Percentiles rank a stretch among this genome's conserved stretches.
These are phyloP conservation scores for Salmo trutta DNA, from an alignment of 2,797 vertebrate species.

Conservation along the genomic window DNA sequence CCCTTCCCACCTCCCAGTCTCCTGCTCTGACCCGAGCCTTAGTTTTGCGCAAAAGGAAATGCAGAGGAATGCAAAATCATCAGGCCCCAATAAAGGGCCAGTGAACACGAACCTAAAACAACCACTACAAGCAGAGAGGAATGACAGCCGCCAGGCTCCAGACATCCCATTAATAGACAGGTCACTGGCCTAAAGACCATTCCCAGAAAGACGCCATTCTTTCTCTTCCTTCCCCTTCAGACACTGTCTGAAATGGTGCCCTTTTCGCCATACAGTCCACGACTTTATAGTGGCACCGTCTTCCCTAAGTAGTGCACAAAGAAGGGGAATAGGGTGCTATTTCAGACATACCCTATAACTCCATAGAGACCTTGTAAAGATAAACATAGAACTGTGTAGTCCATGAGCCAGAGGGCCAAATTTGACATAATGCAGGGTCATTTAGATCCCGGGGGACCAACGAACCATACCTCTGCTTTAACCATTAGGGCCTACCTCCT, in stretches of 20 bases:
- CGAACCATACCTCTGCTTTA: background rate
- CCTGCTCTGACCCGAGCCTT: constrained; percentile 22
- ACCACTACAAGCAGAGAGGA: constrained; percentile 30
- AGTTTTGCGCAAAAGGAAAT: constrained; percentile 57
- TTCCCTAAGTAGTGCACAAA: too few species aligned
- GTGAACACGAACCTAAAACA: constrained; percentile 69
- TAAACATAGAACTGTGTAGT: too few species aligned
- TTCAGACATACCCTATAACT: too few species aligned
- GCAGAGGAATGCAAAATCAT: constrained; percentile 57
- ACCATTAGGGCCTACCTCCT: background rate
- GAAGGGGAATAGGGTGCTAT: too few species aligned
- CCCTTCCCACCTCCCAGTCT: constrained; percentile 14
- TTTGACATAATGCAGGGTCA: too few species aligned
- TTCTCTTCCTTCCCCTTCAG: background rate
- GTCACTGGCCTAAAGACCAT: constrained; percentile 36
- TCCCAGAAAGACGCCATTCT: background rate
- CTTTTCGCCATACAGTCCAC: too few species aligned
- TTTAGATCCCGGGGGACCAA: too few species aligned
- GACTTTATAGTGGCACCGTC: too few species aligned
- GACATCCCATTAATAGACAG: constrained; percentile 40
- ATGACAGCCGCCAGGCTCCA: constrained; percentile 39
- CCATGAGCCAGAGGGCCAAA: too few species aligned
- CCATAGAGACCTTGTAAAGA: too few species aligned
- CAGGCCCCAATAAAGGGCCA: constrained; percentile 18
- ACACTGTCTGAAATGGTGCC: background rate